Evolutionary conservation across 2,797 vertebrate genomes (phyloP).

Genomic region (Hapalemur alaotrensis): DNA sequence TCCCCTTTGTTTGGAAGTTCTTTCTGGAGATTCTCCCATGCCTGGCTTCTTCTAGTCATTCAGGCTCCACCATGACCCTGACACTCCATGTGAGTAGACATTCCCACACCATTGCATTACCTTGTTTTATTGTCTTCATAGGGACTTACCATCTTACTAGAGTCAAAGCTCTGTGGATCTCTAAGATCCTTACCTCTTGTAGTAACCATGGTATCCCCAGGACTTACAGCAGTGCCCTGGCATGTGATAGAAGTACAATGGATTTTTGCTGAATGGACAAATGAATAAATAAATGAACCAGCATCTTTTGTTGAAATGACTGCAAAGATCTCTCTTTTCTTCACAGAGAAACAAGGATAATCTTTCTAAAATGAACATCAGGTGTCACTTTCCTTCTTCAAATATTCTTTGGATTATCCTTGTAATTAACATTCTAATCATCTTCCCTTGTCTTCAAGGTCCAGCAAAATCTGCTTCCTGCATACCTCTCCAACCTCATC

Average conservation of each 20-base stretch:
- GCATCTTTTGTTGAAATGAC: not conserved
- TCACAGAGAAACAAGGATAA: not conserved
- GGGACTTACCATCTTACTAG: not conserved
- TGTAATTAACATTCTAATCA: not conserved
- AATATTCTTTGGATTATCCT: not conserved
- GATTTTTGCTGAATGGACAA: not conserved
- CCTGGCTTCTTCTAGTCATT: not conserved
- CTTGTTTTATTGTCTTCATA: not conserved
- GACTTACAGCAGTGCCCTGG: not conserved
- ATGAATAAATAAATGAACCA: not conserved
- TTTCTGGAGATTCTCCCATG: not conserved
- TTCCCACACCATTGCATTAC: not conserved
- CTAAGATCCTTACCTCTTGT: not conserved
- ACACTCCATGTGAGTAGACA: not conserved
- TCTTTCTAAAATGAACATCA: not conserved
- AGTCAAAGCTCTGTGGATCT: not conserved
- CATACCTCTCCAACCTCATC: not conserved
- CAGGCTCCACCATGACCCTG: not conserved
- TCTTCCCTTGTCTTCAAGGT: not conserved
- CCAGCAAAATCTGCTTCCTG: not conserved
- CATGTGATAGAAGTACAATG: not conserved
- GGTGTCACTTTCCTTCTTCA: not conserved
- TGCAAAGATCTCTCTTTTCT: not conserved
- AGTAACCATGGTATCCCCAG: too few species aligned
- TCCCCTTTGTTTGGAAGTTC: not conserved